Percentiles rank a stretch among this genome's conserved stretches.
Conservation (phyloP, 1,140 invertebrate species). For the Macrocentrus cingulum region DNA sequence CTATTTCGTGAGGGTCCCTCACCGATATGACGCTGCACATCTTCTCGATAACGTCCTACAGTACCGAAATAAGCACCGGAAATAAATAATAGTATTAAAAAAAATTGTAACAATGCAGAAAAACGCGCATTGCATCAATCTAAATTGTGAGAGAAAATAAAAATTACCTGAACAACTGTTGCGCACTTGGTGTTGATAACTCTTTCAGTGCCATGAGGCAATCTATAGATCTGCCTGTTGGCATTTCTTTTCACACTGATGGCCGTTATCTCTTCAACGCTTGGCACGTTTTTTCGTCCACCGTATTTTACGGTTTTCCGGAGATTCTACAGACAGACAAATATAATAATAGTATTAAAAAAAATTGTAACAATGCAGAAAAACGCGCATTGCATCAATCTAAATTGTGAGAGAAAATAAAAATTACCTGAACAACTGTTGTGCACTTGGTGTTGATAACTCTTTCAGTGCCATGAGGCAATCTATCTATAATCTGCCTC, state of each 20-base stretch:
- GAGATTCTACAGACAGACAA: slow-evolving; percentile 93
- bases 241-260: slow-evolving; percentile 88
- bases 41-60: slow-evolving; percentile 89
- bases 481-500: too few species aligned
- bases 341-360: slow-evolving; percentile 2
- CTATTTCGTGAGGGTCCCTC: slow-evolving; percentile 78
- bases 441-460: slow-evolving; percentile 92
- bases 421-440: slow-evolving; percentile 72
- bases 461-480: too few species aligned
- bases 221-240: slow-evolving; percentile 87
- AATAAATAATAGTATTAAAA: slow-evolving; percentile 6
- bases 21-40: slow-evolving; percentile 84
- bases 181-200: slow-evolving; percentile 92
- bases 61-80: neutral
- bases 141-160: neutral
- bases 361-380: slow-evolving; percentile 8
- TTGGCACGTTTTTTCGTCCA: slow-evolving; percentile 96
- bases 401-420: neutral
- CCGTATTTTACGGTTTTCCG: slow-evolving; percentile 95
- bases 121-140: too few species aligned
- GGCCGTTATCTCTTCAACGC: slow-evolving; percentile 93
- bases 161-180: slow-evolving; percentile 72
- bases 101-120: slow-evolving; percentile 8
- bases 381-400: too few species aligned
- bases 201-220: slow-evolving; percentile 90